Evolutionary conservation across 2,113 vertebrate species (phyloP), one percentile per base, ranked within the genome.

Genomic region (Phyllostomus hastatus): DNA sequence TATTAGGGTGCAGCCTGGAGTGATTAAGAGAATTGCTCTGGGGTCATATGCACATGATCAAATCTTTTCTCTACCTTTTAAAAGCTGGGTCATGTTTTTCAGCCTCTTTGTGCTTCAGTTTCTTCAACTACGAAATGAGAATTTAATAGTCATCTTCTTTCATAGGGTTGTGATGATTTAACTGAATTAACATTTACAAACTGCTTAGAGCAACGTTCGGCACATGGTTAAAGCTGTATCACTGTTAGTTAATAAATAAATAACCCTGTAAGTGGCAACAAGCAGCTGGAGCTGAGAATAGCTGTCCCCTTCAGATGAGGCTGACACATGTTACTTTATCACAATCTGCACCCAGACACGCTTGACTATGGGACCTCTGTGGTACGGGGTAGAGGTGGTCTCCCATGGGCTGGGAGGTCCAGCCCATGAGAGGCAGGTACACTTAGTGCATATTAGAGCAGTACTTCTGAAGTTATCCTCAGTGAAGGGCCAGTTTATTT

Each of bases 101-200:
- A 52, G 69, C 31, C 48, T 75, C 64, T 86, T 50, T 89, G 54
- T 48, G 87, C 76, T 50, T 88, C 14, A 70, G 48, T 80, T 86
- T 92, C 84, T 61, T 72, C 35, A 46, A 75, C 28, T 90, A 31
- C 38, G 35, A 69, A 64, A 43, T 28, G 38, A 82, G 35, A 79
- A 83, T n/a, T 12, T 22, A 41, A 87, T 4, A 66, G 46, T 9
- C 52, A 26, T 31, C 43, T 69, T 61, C 48, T n/a, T 41, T 57
- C 59, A 33, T 1, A 31, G 38, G 81, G 35, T 22, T 76, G 33
- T 38, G 66, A 59, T 57, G 57, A 82, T 26, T 35, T 73, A n/a
- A 72, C 31, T 41, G 6, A 94, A 28, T 26, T 70, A 76, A 81
- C 81, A 84, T 88, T 43, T 88, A 41, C 31, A 41, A 85, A 67